Conservation (phyloP, 1,140 invertebrate genomes). For the Brevipalpus yothersi region DNA sequence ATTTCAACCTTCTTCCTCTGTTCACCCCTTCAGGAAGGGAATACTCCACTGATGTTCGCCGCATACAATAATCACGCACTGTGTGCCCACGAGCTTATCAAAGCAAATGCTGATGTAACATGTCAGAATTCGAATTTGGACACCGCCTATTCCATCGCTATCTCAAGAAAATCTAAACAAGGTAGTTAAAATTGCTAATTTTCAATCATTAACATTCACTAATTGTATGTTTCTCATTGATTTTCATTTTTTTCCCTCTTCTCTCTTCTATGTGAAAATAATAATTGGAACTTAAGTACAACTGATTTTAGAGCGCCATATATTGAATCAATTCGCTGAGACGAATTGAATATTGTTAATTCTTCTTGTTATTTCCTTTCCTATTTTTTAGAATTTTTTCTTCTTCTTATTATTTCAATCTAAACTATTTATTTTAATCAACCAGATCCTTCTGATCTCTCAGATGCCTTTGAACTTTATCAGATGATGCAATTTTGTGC, state of each 20-base stretch:
- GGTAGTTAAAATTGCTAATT: constrained; percentile 16
- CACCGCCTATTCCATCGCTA: constrained; percentile 51
- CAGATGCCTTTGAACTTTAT: no score
- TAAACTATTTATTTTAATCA: no score
- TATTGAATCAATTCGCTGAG: background rate
- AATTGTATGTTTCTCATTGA: background rate
- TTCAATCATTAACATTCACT: background rate
- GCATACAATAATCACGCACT: constrained; percentile 59
- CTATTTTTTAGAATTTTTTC: no score
- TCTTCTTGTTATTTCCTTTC: no score
- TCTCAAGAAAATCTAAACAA: constrained; percentile 32
- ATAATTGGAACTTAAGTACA: background rate
- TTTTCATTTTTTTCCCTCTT: background rate
- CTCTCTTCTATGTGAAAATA: background rate
- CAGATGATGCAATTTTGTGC: no score
- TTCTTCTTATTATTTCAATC: no score
- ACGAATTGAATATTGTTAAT: no score
- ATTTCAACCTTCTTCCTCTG: background rate
- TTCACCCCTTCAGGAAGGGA: constrained; percentile 38
- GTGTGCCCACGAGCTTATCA: constrained; percentile 52
- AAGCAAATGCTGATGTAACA: constrained; percentile 47
- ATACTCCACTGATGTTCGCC: constrained; percentile 67
- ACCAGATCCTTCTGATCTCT: no score
- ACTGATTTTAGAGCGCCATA: background rate
- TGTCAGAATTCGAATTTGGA: constrained; percentile 47